Evolutionary conservation across 2,888 invertebrate species (phyloP), one percentile per base, ranked within the genome.

Genomic region (Hirtodrosophila cameraria): DNA sequence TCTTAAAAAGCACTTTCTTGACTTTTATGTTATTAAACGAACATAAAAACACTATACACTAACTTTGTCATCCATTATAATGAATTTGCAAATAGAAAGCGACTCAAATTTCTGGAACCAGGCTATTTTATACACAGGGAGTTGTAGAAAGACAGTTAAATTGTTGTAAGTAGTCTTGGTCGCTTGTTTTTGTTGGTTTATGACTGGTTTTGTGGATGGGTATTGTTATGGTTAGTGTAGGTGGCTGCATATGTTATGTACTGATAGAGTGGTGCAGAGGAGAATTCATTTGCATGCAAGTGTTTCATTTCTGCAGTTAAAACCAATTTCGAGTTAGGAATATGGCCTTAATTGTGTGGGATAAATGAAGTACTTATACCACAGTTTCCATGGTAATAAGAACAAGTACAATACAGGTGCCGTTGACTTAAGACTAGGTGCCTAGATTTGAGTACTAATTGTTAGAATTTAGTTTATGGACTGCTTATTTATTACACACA

Each of bases 141-240:
- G 88, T 87, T 84, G 82, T 85, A 88, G 88, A 88, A 86, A 83
- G 87, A 88, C 74, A 86, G 84, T 74, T 65, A 59, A 43, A 61
- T 64, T 75, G 68, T 71, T 72, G 54, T 77, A 49, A 66, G 75
- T 68, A 59, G 58, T 61, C 45, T 48, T 48, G 35, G 49, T 71
- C 54, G 54, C 4, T 33, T 43, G 60, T 59, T 49, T 68, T 18
- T 20, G 43, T 50, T 64, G 54, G 42, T 52, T 57, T 66, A 53
- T 59, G 69, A 67, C 43, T 72, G 68, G 54, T 49, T 49, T 31
- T 53, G 41, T 82, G 52, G 46, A 46, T 77, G 58, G 54, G 52
- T 58, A 38, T 53, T 55, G 72, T 38, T 52, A 45, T 49, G 23
- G 46, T 46, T 54, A 23, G 28, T 50, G 28, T 39, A 31, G 25